Evolutionary conservation across 37 sponge, comb jelly and placozoan genomes (phyloP), one percentile per base, ranked within the genome.

Genomic region (Beroe ovata): DNA sequence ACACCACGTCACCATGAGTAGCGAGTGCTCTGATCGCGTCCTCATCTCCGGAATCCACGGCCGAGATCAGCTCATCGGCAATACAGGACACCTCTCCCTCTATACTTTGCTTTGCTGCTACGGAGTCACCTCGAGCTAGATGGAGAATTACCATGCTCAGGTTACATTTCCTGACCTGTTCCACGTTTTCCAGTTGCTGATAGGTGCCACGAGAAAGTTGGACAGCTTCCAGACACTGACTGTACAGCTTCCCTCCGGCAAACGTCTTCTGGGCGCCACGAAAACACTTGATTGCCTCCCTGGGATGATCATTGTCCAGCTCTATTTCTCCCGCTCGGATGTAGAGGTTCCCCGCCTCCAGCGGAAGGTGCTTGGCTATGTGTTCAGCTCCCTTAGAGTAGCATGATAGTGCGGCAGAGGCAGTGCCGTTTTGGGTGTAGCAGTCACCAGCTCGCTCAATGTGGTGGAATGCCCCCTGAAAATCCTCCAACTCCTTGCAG

Each of bases 111-210:
- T 34, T 29, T 28, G 71, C 71, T 8, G 38, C 71, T 20, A 71
- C 71, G 29, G 71, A 36, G 34, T 71, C 71, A 6, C 71, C 71
- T 20, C 71, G 29, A 11, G 71, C 71, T 71, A 71, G 28, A 34
- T 71, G 71, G 18, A 71, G 36, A 30, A 71, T 71, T 20, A 71
- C 71, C 21, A 71, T 35, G 36, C 38, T 33, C 38, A 34, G 29
- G 71, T 71, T 71, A 71, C 71, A 71, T 30, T 71, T 71, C 38
- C 34, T 29, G 8, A 71, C 34, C 21, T 71, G 71, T 29, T 71
- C 71, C 29, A 35, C 21, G 38, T 2, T 2, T 34, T 71, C 71
- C 36, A 71, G 35, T 38, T 34, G 20, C 8, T 34, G 21, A 20
- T 71, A 71, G 2, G 34, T 2, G 38, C 34, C 71, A 1, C 71